phyloP scores from a whole-genome alignment of 2,888 invertebrate genomes.

The Dione vanillae region DNA sequence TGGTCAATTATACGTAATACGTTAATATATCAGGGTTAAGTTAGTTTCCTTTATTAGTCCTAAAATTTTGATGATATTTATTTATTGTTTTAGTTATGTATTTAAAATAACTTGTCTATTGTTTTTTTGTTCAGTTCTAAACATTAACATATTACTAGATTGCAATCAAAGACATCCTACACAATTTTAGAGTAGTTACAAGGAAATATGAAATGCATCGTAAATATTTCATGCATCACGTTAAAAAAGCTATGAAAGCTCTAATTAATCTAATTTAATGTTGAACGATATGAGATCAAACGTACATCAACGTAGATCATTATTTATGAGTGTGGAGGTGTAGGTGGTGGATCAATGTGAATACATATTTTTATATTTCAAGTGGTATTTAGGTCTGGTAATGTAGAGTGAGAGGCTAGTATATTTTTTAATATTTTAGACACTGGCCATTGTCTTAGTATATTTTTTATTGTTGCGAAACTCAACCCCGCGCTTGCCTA shows the following conservation, averaged over 20 bases:
- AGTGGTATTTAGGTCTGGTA: too few relatives aligned
- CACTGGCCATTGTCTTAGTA: too few relatives aligned
- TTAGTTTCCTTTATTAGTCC: too few relatives aligned
- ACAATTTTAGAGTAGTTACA: neutral
- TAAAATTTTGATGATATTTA: too few relatives aligned
- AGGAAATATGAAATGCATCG: conserved; percentile 1
- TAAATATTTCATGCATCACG: conserved; percentile 12
- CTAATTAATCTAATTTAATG: neutral
- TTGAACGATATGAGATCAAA: conserved; percentile 14
- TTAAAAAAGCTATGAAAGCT: neutral
- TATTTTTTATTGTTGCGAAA: too few relatives aligned
- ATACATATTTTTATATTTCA: neutral
- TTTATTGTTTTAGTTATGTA: too few relatives aligned
- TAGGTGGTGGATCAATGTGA: neutral
- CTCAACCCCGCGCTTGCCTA: too few relatives aligned
- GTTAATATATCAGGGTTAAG: neutral
- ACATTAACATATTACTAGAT: too few relatives aligned
- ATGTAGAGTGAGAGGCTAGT: too few relatives aligned
- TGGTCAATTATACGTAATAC: neutral
- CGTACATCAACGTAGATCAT: conserved; percentile 1
- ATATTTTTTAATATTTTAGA: too few relatives aligned
- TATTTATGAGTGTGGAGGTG: neutral
- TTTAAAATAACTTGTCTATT: too few relatives aligned
- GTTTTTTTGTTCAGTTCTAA: too few relatives aligned
- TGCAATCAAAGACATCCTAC: neutral